These are phyloP conservation scores for Hapalemur alaotrensis DNA, from an alignment of 2,797 vertebrate genomes.

Conservation along the genomic window DNA sequence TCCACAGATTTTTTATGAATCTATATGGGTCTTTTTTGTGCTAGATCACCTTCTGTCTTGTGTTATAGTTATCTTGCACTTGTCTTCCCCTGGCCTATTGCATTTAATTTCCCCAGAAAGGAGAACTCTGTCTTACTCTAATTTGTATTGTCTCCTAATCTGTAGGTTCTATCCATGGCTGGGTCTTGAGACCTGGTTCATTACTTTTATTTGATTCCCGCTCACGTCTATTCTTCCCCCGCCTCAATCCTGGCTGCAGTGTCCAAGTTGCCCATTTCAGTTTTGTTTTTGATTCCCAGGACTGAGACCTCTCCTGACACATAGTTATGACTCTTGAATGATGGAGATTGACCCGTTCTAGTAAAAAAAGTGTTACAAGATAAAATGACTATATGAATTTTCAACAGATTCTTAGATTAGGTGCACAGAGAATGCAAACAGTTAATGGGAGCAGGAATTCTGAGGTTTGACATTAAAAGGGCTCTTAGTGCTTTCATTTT, in stretches of 20 bases:
- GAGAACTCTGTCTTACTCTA: not conserved
- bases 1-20: not conserved
- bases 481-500: not conserved
- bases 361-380: not conserved
- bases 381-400: not conserved
- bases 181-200: not conserved
- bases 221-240: not conserved
- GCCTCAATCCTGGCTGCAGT: not conserved
- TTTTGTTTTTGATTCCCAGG: not conserved
- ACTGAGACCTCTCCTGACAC: not conserved
- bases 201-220: not conserved
- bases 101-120: slow-evolving; percentile 45
- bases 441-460: not conserved
- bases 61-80: not conserved
- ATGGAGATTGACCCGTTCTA: not conserved
- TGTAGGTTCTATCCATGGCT: not conserved
- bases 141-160: not conserved
- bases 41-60: not conserved
- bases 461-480: not conserved
- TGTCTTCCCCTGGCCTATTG: not conserved
- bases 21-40: not conserved
- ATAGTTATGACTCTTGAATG: not conserved
- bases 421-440: not conserved
- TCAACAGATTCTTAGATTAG: not conserved
- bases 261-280: not conserved